Evolutionary conservation across 2,113 vertebrate species (phyloP).

Genomic region (Lophura nycthemera): DNA sequence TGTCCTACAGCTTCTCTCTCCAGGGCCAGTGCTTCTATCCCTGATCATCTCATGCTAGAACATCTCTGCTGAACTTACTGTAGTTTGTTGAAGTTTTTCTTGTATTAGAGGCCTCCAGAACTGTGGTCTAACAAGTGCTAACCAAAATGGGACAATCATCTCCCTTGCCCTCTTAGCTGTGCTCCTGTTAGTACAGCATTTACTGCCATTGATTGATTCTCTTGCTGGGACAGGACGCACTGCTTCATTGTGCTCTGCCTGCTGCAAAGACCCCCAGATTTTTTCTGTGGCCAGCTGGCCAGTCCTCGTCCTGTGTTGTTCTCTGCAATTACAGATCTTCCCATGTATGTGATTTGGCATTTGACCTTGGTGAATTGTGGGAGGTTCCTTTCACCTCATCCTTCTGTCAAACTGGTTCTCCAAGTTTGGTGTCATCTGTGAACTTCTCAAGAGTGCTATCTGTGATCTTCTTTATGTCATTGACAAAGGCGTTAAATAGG

Average conservation of each 20-base stretch:
- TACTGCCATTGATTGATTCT: not conserved
- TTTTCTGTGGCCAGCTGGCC: not conserved
- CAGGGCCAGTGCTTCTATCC: rapidly evolving
- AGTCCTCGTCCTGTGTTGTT: no score
- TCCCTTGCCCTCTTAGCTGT: not conserved
- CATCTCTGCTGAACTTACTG: not conserved
- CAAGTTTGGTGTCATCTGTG: not conserved
- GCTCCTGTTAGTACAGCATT: not conserved
- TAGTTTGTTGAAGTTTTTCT: not conserved
- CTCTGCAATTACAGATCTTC: not conserved
- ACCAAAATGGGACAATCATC: not conserved
- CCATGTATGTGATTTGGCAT: not conserved
- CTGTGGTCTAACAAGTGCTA: not conserved
- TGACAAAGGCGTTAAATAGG: not conserved
- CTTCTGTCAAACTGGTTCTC: not conserved
- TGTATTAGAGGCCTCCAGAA: not conserved
- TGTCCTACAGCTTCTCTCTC: rapidly evolving
- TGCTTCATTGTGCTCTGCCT: not conserved
- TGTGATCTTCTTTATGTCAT: not conserved
- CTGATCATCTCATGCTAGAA: rapidly evolving
- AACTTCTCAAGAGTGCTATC: not conserved
- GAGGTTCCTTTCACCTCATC: not conserved
- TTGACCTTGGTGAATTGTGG: not conserved
- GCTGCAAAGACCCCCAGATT: not conserved
- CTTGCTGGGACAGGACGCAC: not conserved